Evolutionary conservation across 2,888 invertebrate species (phyloP), one percentile per base, ranked within the genome.

Genomic region (Nyleta sp.): DNA sequence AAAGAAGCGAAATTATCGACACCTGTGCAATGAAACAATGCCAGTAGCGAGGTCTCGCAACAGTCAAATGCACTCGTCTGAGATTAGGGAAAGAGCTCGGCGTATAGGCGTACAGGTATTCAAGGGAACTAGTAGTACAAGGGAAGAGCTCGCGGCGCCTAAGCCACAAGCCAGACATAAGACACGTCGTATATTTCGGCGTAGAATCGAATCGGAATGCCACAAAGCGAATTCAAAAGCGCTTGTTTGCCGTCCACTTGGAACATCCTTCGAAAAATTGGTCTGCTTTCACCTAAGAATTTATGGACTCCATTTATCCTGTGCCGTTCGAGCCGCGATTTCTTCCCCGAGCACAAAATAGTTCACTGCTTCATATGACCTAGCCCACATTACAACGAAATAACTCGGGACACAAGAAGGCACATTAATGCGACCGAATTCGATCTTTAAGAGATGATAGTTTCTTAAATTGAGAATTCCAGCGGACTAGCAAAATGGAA

Each of bases 191-290:
- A 67, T 64, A 62, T 57, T 71, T 71, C 64, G 35, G 17, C 33
- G 44, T 20, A 18, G 38, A 60, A 74, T 60, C 57, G 59, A 73
- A 73, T 67, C 67, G 50, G 42, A 55, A 75, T 68, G 75, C 38
- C 62, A 68, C 55, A 52, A 55, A 53, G 46, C 52, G 64, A 60
- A 83, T 84, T 85, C 85, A 84, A 83, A 84, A 84, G 85, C 83
- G 77, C 82, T 82, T 88, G 85, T 88, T 88, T 87, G 86, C 82
- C 83, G 83, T 86, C 83, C 86, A 84, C 85, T 85, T 80, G 79
- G 70, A 57, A 79, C 75, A 70, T 81, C 81, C 83, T 82, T 82
- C 82, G 78, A 81, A 76, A 85, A 85, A 86, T 85, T 86, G 84
- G 81, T 81, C 81, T 50, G 80, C 78, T 80, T 83, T 84, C 85